These are phyloP conservation scores for Muschampia plurimacula DNA, from an alignment of 2,888 invertebrate species.

Conservation along the genomic window DNA sequence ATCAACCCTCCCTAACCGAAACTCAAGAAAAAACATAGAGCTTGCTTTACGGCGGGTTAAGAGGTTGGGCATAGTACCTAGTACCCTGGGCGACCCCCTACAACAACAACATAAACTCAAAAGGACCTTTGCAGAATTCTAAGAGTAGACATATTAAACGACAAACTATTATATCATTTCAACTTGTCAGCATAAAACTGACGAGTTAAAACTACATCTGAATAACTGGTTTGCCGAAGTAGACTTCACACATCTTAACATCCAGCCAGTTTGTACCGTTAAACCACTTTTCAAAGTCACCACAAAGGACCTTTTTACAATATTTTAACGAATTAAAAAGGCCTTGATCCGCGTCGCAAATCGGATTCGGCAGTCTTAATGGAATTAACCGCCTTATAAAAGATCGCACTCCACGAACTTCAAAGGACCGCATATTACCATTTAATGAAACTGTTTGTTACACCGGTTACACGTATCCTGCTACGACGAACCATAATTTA, in stretches of 20 bases:
- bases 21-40: no score
- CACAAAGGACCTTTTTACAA: slow-evolving; percentile 32
- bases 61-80: no score
- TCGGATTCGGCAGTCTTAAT: slow-evolving; percentile 44
- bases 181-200: not conserved
- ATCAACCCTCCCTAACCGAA: no score
- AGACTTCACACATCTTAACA: slow-evolving; percentile 1
- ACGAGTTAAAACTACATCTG: slow-evolving; percentile 21
- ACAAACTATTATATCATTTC: not conserved
- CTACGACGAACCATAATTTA: not conserved
- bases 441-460: not conserved
- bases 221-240: not conserved
- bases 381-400: slow-evolving; percentile 41
- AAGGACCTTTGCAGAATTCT: no score
- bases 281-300: slow-evolving; percentile 39
- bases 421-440: slow-evolving; percentile 33
- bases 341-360: slow-evolving; percentile 40
- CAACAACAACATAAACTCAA: no score
- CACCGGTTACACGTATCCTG: not conserved
- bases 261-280: slow-evolving; percentile 17
- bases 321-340: slow-evolving; percentile 37
- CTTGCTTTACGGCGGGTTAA: no score
- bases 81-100: no score
- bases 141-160: no score
- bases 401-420: slow-evolving; percentile 21